Base-by-base conservation (phyloP, 2,113 vertebrate species). In the Psittacula cyanocephala region DNA sequence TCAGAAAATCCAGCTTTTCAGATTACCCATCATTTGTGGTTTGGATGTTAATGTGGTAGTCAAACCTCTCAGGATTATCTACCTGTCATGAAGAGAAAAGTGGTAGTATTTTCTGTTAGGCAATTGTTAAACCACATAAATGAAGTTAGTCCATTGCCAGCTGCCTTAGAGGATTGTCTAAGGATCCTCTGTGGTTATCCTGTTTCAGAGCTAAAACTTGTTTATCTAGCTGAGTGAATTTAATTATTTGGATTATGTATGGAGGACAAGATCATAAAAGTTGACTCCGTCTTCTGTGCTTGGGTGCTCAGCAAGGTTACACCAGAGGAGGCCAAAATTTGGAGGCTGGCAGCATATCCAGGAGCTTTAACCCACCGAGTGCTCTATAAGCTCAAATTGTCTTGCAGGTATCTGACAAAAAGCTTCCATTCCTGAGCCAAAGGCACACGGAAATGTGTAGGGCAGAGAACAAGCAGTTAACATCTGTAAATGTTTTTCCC, bases 31-130 rank as follows among this genome's bases (percentile, higher is more conserved):
- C 93, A 63, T 96, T 96, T 97, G 93, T 82, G 96, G 92, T 94
- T 96, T 97, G 95, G 92, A 92, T 91, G 88, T 84, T 96, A 96
- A 96, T 91, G 89, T 84, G 70, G 81, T 80, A 92, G 92, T 89
- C 95, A 96, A 92, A 92, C 93, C 96, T 96, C 92, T 95, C 87
- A 96, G 95, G 96, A 95, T 97, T 96, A 96, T 86, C 91, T 96
- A 97, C 96, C 95, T 97, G 96, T 93, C 93, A 95, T 65, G 81
- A 86, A 86, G 70, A 95, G 92, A 93, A 85, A 92, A 94, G 88
- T 15, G 84, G 80, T 85, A 92, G 62, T 80, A 59, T 94, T 92
- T 96, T 95, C 88, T 95, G 57, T 83, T 85, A 96, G 83, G 92
- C 95, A 96, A 97, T 95, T 95, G 89, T 89, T 96, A 94, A 91